A percentile compares a stretch with the other conserved stretches of the same genome.
Evolutionary conservation across 1,140 invertebrate species (phyloP).

Genomic region (Galleria mellonella): DNA sequence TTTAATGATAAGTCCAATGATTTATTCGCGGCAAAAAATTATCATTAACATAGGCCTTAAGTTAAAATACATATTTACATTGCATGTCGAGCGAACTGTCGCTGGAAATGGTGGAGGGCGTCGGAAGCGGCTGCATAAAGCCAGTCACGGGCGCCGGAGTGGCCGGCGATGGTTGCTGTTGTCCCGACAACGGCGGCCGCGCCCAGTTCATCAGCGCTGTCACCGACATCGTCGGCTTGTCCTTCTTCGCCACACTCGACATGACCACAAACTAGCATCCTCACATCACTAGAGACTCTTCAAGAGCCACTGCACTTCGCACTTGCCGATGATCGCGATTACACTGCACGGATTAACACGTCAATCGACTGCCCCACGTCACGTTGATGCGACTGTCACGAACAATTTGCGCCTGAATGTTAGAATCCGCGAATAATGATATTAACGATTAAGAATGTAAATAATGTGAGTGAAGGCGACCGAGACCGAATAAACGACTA

Average conservation of each 20-base stretch:
- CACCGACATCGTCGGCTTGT: slow-evolving; percentile 89
- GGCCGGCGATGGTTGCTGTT: slow-evolving; percentile 43
- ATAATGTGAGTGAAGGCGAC: slow-evolving; percentile 16
- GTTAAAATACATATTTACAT: slow-evolving; percentile 43
- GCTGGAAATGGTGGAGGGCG: slow-evolving; percentile 40
- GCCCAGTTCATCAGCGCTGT: slow-evolving; percentile 81
- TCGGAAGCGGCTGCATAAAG: slow-evolving; percentile 43
- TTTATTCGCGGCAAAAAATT: too few relatives aligned
- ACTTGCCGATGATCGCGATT: slow-evolving; percentile 11
- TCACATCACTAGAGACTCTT: slow-evolving; percentile 51
- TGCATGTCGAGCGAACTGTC: slow-evolving; percentile 60
- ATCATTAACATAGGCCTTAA: too few relatives aligned
- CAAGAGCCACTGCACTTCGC: slow-evolving; percentile 22
- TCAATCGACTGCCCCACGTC: slow-evolving; percentile 14
- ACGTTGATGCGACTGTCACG: slow-evolving; percentile 18
- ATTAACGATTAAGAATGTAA: slow-evolving; percentile 16
- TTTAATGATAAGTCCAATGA: too few relatives aligned
- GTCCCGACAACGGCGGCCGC: slow-evolving; percentile 44
- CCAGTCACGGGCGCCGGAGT: slow-evolving; percentile 70
- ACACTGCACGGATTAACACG: slow-evolving; percentile 29
- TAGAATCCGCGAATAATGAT: slow-evolving; percentile 19
- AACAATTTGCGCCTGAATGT: slow-evolving; percentile 25
- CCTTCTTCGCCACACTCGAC: slow-evolving; percentile 83
- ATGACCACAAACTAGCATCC: slow-evolving; percentile 62
- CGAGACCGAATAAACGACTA: slow-evolving; percentile 13